Percentiles rank a stretch among this genome's conserved stretches.
Conservation (phyloP, 2,797 vertebrate genomes). For the Orestias chungarensis region DNA sequence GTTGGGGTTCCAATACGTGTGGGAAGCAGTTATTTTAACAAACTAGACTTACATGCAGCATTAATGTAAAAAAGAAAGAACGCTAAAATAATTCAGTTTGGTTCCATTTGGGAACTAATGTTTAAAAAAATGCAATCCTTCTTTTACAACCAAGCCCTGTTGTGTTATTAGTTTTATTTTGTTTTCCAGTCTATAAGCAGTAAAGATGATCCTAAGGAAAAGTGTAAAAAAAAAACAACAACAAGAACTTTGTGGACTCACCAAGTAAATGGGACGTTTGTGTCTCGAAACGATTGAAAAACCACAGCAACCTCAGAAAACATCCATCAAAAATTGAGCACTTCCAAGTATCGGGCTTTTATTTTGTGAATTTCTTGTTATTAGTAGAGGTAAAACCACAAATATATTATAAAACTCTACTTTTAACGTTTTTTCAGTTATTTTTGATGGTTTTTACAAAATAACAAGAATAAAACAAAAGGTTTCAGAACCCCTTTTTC, state of each 20-base stretch:
- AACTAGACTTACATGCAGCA: neutral
- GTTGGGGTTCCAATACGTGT: neutral
- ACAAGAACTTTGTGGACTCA: neutral
- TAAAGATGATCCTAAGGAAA: neutral
- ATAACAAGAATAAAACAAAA: neutral
- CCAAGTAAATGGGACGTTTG: neutral
- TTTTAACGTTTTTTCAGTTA: neutral
- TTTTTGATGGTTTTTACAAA: neutral
- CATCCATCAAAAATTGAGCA: neutral
- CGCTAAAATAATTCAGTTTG: neutral
- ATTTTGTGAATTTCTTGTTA: no score
- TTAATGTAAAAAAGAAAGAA: neutral
- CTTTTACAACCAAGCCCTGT: neutral
- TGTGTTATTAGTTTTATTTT: neutral
- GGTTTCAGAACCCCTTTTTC: neutral
- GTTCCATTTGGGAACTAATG: neutral
- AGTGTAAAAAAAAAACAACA: neutral
- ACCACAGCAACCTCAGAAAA: neutral
- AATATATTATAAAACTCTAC: neutral
- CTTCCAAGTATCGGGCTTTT: neutral
- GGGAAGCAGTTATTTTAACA: neutral
- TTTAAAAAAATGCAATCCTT: neutral
- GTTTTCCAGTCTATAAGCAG: neutral
- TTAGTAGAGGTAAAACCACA: neutral
- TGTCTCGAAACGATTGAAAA: neutral